Conservation (phyloP, 1,140 invertebrate species). For the Rhynchophorus ferrugineus region DNA sequence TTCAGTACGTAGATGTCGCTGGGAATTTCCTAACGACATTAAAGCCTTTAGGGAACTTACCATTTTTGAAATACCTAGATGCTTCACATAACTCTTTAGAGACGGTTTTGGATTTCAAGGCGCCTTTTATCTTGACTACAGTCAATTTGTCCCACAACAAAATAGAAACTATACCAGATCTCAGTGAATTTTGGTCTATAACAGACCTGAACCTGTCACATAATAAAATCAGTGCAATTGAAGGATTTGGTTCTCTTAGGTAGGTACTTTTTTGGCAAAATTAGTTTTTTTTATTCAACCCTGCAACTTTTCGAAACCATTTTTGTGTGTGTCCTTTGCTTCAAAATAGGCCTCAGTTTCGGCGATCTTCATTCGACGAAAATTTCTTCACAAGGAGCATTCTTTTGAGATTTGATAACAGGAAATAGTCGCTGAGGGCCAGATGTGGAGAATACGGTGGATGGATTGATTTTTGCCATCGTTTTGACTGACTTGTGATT, state of each 20-base stretch:
- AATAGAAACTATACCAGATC: slow-evolving; percentile 24
- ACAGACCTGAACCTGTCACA: slow-evolving; percentile 30
- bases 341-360: no score
- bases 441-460: no score
- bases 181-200: slow-evolving; percentile 33
- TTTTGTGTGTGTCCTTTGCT: no score
- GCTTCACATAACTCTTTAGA: slow-evolving; percentile 29
- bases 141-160: slow-evolving; percentile 31
- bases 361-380: no score
- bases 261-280: no score
- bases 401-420: no score
- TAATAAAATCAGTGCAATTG: slow-evolving; percentile 27
- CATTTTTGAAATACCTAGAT: slow-evolving; percentile 32
- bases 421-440: no score
- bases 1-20: slow-evolving; percentile 33
- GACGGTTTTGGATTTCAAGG: slow-evolving; percentile 28
- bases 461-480: no score
- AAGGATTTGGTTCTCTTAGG: slow-evolving; percentile 26
- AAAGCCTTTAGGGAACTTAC: slow-evolving; percentile 20
- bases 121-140: slow-evolving; percentile 28
- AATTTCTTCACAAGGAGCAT: no score
- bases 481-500: no score
- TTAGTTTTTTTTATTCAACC: no score
- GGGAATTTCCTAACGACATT: slow-evolving; percentile 26
- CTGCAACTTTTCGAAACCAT: no score